Evolutionary conservation across 2,888 invertebrate genomes (phyloP).

Genomic region (Drosophila nigricruria): DNA sequence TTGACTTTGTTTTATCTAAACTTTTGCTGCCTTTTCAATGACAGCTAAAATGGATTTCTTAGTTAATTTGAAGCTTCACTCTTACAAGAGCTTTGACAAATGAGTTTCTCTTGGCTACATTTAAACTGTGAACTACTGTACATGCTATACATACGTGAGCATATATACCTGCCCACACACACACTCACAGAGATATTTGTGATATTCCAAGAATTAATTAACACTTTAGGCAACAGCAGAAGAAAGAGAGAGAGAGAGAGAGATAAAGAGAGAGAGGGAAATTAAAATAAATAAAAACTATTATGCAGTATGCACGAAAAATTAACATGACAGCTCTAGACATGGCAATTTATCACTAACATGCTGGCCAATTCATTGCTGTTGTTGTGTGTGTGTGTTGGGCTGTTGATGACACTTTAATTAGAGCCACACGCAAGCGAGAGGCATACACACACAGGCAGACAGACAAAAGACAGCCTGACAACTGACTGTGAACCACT

Average conservation of each 20-base stretch:
- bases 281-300: slow-evolving; percentile 56
- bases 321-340: slow-evolving; percentile 81
- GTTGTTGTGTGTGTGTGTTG: slow-evolving; percentile 47
- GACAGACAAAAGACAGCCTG: slow-evolving; percentile 41
- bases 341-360: slow-evolving; percentile 82
- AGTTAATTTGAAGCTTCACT: not conserved
- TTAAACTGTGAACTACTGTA: slow-evolving; percentile 12
- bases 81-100: not conserved
- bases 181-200: slow-evolving; percentile 42
- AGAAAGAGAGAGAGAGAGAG: not conserved
- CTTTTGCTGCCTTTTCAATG: not conserved
- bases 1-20: not conserved
- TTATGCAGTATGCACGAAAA: slow-evolving; percentile 76
- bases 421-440: slow-evolving; percentile 77
- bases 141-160: not conserved
- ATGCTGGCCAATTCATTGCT: slow-evolving; percentile 59
- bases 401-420: slow-evolving; percentile 79
- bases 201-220: slow-evolving; percentile 77
- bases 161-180: slow-evolving; percentile 4
- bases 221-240: slow-evolving; percentile 66
- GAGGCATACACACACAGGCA: slow-evolving; percentile 18
- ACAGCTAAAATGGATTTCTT: not conserved
- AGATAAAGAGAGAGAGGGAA: not conserved
- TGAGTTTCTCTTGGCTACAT: slow-evolving; percentile 1
- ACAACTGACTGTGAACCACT: slow-evolving; percentile 19